Percentiles rank a stretch among this genome's conserved stretches.
Conservation (phyloP, 1,140 invertebrate genomes). For the Druon quercuslanigerum region DNA sequence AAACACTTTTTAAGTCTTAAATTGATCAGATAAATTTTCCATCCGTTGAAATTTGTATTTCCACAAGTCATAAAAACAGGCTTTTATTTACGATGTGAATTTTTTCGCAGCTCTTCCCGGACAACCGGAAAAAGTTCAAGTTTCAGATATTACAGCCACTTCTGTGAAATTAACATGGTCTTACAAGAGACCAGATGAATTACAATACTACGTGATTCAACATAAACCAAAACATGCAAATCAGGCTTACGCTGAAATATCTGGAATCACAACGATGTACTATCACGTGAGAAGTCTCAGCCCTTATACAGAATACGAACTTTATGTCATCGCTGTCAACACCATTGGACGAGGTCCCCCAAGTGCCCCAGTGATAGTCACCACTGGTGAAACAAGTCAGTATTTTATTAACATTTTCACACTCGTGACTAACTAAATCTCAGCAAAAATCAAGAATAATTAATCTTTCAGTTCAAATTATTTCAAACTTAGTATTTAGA, state of each 20-base stretch:
- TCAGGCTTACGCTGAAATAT: conserved; percentile 90
- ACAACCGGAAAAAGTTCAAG: conserved; percentile 89
- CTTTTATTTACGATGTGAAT: no score
- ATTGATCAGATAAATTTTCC: no score
- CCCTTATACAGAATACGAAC: conserved; percentile 97
- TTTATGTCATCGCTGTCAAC: conserved; percentile 96
- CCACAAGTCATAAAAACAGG: no score
- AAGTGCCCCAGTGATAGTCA: conserved; percentile 89
- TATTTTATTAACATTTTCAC: conserved; percentile 54
- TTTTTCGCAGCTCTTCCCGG: conserved; percentile 86
- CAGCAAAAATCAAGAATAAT: neutral
- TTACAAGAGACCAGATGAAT: conserved; percentile 88
- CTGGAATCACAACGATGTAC: conserved; percentile 93
- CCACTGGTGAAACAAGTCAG: conserved; percentile 97
- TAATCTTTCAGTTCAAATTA: no score
- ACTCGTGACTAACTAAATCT: neutral
- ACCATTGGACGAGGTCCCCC: conserved; percentile 92
- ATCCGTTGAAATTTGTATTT: no score
- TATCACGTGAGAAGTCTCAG: conserved; percentile 92
- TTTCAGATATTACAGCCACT: conserved; percentile 94
- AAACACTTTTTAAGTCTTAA: no score
- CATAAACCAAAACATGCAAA: conserved; percentile 94
- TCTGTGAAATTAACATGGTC: conserved; percentile 94
- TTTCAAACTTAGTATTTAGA: no score
- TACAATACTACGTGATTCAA: conserved; percentile 95